phyloP scores from a whole-genome alignment of 1,140 invertebrate genomes.

The Atta cephalotes region DNA sequence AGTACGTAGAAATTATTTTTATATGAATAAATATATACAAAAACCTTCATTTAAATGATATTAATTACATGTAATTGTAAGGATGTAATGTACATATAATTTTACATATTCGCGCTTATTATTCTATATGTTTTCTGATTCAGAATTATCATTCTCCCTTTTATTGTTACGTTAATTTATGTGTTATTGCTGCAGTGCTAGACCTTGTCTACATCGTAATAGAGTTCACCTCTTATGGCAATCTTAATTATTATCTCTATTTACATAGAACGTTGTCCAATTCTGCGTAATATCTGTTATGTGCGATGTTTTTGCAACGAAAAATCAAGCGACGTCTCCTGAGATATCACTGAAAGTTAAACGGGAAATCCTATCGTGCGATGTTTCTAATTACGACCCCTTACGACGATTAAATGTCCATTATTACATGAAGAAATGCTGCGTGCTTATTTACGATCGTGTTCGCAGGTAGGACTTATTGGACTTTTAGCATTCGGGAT shows the following conservation, averaged over 20 bases:
- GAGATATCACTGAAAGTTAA: neutral
- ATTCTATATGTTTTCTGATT: neutral
- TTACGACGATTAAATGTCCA: slow-evolving; percentile 24
- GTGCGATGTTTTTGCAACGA: no score
- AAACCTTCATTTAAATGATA: neutral
- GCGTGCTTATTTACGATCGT: slow-evolving; percentile 28
- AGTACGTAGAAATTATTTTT: neutral
- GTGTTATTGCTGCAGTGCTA: neutral
- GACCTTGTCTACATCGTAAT: slow-evolving; percentile 7
- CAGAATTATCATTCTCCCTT: neutral
- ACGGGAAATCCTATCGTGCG: slow-evolving; percentile 7
- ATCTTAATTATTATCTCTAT: slow-evolving; percentile 8
- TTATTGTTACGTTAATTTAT: slow-evolving; percentile 4
- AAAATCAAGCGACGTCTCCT: neutral
- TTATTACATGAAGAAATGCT: neutral
- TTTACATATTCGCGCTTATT: neutral
- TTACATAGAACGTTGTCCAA: slow-evolving; percentile 16
- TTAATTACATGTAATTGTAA: neutral
- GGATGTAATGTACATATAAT: slow-evolving; percentile 21
- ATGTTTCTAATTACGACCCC: slow-evolving; percentile 15
- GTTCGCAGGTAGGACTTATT: neutral
- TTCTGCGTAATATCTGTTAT: slow-evolving; percentile 4
- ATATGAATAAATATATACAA: neutral
- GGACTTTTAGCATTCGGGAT: neutral
- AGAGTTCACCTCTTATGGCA: slow-evolving; percentile 2